Conservation (phyloP, 1,140 invertebrate species). For the Drosophila novamexicana region DNA sequence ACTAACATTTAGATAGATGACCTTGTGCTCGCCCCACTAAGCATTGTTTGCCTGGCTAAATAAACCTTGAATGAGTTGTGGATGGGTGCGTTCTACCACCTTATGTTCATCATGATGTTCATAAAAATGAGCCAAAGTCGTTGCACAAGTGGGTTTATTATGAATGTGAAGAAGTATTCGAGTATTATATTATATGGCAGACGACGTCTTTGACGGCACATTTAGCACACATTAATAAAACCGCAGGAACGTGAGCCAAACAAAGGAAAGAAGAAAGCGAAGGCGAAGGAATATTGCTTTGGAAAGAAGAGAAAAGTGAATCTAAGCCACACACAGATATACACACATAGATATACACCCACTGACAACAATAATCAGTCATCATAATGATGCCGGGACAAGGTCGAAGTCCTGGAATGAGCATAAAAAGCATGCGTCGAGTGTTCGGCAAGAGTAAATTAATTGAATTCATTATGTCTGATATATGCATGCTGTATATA, state of each 20-base stretch:
- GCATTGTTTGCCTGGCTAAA: constrained; percentile 49
- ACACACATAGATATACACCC: not conserved
- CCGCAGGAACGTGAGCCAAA: constrained; percentile 69
- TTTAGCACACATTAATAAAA: constrained; percentile 80
- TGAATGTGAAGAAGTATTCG: constrained; percentile 57
- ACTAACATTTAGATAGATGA: constrained; percentile 46
- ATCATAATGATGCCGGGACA: constrained; percentile 75
- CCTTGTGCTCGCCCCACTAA: constrained; percentile 53
- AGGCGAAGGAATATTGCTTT: not conserved
- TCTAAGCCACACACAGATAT: constrained; percentile 48
- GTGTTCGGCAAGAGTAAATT: constrained; percentile 69
- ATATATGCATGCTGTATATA: constrained; percentile 46
- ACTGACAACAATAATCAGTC: constrained; percentile 69
- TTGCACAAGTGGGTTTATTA: constrained; percentile 46
- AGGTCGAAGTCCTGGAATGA: constrained; percentile 34
- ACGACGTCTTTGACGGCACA: constrained; percentile 57
- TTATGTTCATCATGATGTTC: constrained; percentile 46
- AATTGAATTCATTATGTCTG: constrained; percentile 79
- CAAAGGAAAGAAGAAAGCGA: constrained; percentile 32
- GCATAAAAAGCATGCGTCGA: constrained; percentile 25
- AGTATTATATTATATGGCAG: constrained; percentile 56
- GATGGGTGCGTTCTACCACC: not conserved
- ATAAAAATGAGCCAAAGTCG: constrained; percentile 53
- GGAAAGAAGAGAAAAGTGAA: constrained; percentile 22
- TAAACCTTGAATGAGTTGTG: constrained; percentile 48